Evolutionary conservation across 2,113 vertebrate species (phyloP), one percentile per base, ranked within the genome.

Genomic region (Furnarius figulus): DNA sequence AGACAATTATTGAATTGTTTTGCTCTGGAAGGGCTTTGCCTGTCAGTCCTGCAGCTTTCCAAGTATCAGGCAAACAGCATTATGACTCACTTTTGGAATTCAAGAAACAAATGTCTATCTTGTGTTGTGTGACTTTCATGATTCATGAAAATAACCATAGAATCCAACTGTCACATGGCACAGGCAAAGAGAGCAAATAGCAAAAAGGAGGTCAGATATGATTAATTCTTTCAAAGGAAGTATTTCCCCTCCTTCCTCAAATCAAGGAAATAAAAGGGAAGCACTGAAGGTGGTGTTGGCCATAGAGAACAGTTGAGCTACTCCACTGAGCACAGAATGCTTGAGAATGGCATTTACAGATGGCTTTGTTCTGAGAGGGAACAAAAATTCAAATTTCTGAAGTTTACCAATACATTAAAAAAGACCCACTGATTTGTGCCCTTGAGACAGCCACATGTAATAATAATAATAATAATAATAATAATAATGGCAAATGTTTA

Each of bases 61-160:
- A 92, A 90, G 11, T 44, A 68, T 49, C 83, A 84, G 72, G 59
- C 65, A 96, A 61, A 24, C 83, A 87, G 55, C 68, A 49, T 53
- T 75, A 72, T 96, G 96, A 95, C 49, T 96, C 95, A 93, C 46
- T 93, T 68, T 15, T 73, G 88, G 88, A 92, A 95, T 82, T 78
- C 84, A 87, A 75, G 82, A 92, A 93, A 61, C 70, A 92, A 88
- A 61, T 12, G 44, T 68, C 73, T 68, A 6, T 89, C 65, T 42
- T 25, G 5, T 44, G 75, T 61, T 14, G 15, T 86, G 82, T 96
- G 93, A 94, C 88, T 96, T 88, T 9, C 68, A 53, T 82, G 93
- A 94, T 74, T 96, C 83, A 89, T 35, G 21, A 89, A 96, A 93
- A 84, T 8, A 3, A 65, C 7, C 33, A 5, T 1, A 74, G 78